phyloP scores from a whole-genome alignment of 2,888 invertebrate genomes.

The Harpalus rubripes region DNA sequence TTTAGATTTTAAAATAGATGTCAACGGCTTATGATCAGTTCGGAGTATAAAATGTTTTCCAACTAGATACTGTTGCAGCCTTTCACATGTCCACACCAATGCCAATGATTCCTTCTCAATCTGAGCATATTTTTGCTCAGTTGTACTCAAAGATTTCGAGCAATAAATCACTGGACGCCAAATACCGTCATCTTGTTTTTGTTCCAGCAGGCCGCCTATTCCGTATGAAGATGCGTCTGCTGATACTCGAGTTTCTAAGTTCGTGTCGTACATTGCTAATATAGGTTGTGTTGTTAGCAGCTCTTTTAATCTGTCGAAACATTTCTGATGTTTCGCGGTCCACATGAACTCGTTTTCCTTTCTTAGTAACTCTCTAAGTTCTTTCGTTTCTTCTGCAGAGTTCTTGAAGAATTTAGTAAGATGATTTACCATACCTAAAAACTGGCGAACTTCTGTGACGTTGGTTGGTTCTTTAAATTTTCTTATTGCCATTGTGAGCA shows the following conservation, averaged over 20 bases:
- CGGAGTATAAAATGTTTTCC: conserved; percentile 71
- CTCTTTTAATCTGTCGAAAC: conserved; percentile 65
- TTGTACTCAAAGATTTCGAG: conserved; percentile 71
- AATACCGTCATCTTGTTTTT: conserved; percentile 69
- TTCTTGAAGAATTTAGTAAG: conserved; percentile 68
- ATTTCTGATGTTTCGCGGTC: conserved; percentile 45
- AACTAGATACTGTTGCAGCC: conserved; percentile 72
- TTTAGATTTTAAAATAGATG: conserved; percentile 73
- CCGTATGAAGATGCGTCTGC: conserved; percentile 73
- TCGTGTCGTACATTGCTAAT: conserved; percentile 66
- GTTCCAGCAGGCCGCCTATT: conserved; percentile 71
- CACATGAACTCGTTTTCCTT: conserved; percentile 62
- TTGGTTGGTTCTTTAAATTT: conserved; percentile 57
- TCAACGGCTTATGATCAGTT: conserved; percentile 75
- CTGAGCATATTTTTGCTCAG: conserved; percentile 73
- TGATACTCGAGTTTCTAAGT: conserved; percentile 56
- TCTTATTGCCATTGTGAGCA: not conserved
- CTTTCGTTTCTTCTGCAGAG: conserved; percentile 66
- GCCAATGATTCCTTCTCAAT: conserved; percentile 69
- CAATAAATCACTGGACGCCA: conserved; percentile 73
- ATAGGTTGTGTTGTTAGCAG: conserved; percentile 64
- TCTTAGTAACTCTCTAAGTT: conserved; percentile 67
- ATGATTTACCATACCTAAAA: conserved; percentile 68
- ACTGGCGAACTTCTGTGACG: conserved; percentile 65
- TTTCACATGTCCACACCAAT: conserved; percentile 72